Conservation (phyloP, 2,113 vertebrate species). For the Microtus pennsylvanicus region DNA sequence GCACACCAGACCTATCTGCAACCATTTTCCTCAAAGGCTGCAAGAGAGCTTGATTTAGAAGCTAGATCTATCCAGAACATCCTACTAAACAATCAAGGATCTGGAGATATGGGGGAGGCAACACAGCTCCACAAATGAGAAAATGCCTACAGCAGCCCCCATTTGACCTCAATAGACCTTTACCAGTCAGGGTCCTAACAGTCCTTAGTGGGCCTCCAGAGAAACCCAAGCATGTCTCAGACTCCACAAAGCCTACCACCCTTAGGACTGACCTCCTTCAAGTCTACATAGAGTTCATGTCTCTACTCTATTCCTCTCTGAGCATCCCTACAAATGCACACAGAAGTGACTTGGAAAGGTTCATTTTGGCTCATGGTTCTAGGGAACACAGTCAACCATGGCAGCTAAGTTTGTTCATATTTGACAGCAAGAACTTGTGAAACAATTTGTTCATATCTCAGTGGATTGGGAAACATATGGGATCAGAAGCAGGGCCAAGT, state of each 20-base stretch:
- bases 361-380: background rate
- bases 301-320: accelerated
- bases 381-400: background rate
- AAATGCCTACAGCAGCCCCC: accelerated
- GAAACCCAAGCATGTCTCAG: background rate
- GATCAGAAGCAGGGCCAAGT: background rate
- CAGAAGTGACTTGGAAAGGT: background rate
- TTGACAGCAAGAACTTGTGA: background rate
- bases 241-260: background rate
- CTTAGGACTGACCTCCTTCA: background rate
- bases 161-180: background rate
- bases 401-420: background rate
- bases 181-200: background rate
- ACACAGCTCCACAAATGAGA: background rate
- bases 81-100: background rate
- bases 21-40: background rate
- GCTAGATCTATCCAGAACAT: background rate
- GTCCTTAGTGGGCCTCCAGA: background rate
- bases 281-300: background rate
- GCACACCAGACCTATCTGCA: background rate
- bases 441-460: background rate
- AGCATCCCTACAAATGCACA: background rate
- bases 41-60: background rate
- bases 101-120: background rate
- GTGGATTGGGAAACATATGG: background rate